Percentiles rank a stretch among this genome's conserved stretches.
phyloP scores from a whole-genome alignment of 2,888 invertebrate genomes.

The Polyploca ridens region DNA sequence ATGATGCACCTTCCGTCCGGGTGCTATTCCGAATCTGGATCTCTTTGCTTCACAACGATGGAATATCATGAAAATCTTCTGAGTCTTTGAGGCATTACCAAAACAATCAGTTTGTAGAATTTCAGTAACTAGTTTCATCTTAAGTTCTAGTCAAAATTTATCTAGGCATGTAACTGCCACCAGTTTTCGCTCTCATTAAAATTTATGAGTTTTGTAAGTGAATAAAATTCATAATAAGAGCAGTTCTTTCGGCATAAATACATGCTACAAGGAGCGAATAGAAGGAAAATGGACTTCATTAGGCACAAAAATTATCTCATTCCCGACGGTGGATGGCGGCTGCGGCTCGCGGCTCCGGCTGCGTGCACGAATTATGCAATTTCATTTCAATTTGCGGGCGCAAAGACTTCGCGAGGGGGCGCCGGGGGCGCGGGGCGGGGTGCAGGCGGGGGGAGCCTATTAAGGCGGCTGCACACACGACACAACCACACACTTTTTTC shows the following conservation, averaged over 20 bases:
- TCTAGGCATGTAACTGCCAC: too few relatives aligned
- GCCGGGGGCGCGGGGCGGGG: constrained; percentile 21
- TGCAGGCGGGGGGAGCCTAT: constrained; percentile 46
- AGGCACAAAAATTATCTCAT: constrained; percentile 54
- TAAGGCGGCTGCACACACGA: constrained; percentile 72
- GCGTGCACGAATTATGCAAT: constrained; percentile 73
- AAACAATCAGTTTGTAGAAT: too few relatives aligned
- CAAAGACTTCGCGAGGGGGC: constrained; percentile 49
- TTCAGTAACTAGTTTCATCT: too few relatives aligned
- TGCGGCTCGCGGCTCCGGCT: constrained; percentile 21
- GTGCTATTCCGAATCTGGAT: too few relatives aligned
- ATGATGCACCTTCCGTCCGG: too few relatives aligned
- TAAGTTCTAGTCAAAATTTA: too few relatives aligned
- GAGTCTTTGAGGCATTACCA: too few relatives aligned
- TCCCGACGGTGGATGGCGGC: constrained; percentile 42
- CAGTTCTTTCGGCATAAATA: constrained; percentile 18
- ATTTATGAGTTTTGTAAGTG: background rate
- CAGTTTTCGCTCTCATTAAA: too few relatives aligned
- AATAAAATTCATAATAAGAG: background rate
- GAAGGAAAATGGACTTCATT: constrained; percentile 69
- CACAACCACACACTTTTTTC: constrained; percentile 67
- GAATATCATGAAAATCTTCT: too few relatives aligned
- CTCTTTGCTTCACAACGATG: too few relatives aligned
- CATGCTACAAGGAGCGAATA: constrained; percentile 37
- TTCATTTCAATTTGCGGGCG: constrained; percentile 75